These are phyloP conservation scores for Tolmerus cingulatus DNA, from an alignment of 2,888 invertebrate species.

Conservation along the genomic window DNA sequence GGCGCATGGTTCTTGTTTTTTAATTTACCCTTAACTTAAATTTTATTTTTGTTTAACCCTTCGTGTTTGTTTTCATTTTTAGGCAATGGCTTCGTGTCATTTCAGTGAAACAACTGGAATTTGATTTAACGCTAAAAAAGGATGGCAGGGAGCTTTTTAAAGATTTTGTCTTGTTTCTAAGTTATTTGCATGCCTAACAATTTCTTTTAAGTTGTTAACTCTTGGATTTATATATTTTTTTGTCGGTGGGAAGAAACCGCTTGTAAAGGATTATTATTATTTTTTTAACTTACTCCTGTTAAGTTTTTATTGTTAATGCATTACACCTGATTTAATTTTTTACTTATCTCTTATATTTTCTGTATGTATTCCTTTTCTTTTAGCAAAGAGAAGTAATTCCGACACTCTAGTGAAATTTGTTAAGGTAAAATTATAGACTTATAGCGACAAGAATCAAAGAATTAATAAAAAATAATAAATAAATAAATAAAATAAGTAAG, in stretches of 20 bases:
- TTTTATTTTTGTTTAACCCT: not conserved
- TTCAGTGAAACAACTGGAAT: not conserved
- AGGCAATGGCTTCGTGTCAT: slow-evolving; percentile 34
- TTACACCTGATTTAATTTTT: not conserved
- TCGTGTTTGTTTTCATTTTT: slow-evolving; percentile 3
- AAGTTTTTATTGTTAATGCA: slow-evolving; percentile 10
- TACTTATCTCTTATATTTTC: not conserved
- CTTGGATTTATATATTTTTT: not conserved
- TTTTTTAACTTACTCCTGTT: not conserved
- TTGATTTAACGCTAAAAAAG: not conserved
- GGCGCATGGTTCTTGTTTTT: not conserved
- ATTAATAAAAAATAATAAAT: not conserved
- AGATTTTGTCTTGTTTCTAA: not conserved
- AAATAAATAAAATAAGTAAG: not conserved
- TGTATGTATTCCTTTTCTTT: slow-evolving; percentile 18
- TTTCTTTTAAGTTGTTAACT: not conserved
- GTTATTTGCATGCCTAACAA: not conserved
- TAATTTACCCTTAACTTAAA: not conserved
- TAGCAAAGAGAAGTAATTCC: slow-evolving; percentile 32
- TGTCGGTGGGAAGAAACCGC: not conserved
- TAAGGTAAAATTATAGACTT: slow-evolving; percentile 6
- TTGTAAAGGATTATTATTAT: not conserved
- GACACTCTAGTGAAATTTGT: slow-evolving; percentile 36
- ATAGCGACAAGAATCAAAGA: not conserved
- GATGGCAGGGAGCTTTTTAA: slow-evolving; percentile 1